phyloP scores from a whole-genome alignment of 1,140 invertebrate species.

The Rhopalosiphum padi region DNA sequence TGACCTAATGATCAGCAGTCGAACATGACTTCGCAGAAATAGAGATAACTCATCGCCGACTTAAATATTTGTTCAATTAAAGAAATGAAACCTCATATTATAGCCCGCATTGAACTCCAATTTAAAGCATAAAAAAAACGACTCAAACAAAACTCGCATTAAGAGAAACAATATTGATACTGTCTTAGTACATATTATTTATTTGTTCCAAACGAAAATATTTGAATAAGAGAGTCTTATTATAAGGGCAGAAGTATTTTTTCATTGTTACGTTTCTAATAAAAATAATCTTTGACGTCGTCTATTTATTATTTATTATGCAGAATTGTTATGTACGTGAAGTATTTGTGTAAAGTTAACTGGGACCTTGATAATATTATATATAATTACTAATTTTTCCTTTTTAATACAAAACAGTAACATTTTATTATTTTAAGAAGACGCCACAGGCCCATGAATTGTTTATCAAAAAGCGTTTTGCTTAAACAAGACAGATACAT shows the following conservation, averaged over 20 bases:
- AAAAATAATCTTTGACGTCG: background rate
- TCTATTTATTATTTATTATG: background rate
- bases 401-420: too few species aligned
- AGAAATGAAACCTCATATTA: background rate
- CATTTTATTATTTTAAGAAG: too few species aligned
- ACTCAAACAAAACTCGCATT: background rate
- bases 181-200: background rate
- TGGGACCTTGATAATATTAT: too few species aligned
- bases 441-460: too few species aligned
- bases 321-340: background rate
- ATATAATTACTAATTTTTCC: too few species aligned
- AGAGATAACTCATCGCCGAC: background rate
- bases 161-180: background rate
- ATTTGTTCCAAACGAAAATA: background rate
- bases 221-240: background rate
- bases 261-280: background rate
- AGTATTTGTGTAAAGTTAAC: background rate
- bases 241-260: background rate
- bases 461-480: too few species aligned
- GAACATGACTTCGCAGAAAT: background rate
- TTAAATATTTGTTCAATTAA: background rate
- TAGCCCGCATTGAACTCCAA: background rate
- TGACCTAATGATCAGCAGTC: background rate
- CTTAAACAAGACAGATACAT: too few species aligned
- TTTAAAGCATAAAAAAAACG: background rate